phyloP scores from a whole-genome alignment of 2,113 vertebrate genomes.

The Nycticebus coucang region DNA sequence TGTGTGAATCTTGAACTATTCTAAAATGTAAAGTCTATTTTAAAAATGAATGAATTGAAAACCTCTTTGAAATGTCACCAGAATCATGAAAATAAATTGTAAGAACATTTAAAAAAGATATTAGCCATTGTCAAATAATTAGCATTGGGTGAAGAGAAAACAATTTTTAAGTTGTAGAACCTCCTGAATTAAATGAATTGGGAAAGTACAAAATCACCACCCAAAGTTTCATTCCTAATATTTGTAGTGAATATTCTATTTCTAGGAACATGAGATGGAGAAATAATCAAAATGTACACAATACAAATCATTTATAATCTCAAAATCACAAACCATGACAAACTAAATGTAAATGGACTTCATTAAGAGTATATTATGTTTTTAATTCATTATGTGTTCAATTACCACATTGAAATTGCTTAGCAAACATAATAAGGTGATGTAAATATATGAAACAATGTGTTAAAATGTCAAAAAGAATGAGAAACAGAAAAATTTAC shows the following conservation, averaged over 20 bases:
- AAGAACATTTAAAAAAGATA: background rate
- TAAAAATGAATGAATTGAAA: background rate
- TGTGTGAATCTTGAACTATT: background rate
- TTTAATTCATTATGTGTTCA: slow-evolving; percentile 73
- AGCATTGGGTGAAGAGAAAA: background rate
- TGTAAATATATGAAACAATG: slow-evolving; percentile 66
- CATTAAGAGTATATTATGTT: slow-evolving; percentile 56
- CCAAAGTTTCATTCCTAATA: slow-evolving; percentile 30
- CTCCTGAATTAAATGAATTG: slow-evolving; percentile 15
- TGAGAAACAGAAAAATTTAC: slow-evolving; percentile 71
- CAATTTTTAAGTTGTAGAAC: background rate
- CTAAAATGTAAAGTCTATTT: background rate
- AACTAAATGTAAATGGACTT: slow-evolving; percentile 67
- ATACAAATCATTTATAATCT: slow-evolving; percentile 45
- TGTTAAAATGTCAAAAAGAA: slow-evolving; percentile 74
- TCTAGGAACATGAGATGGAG: background rate
- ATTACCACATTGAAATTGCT: slow-evolving; percentile 66
- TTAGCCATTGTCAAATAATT: background rate
- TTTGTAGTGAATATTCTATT: slow-evolving; percentile 47
- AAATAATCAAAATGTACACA: slow-evolving; percentile 53
- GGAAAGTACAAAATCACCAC: background rate
- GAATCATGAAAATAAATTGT: background rate
- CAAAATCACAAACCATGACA: slow-evolving; percentile 29
- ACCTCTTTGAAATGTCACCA: background rate
- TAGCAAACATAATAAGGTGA: slow-evolving; percentile 74